Base-by-base conservation (phyloP, 1,140 invertebrate species). In the Charaxes varanes region DNA sequence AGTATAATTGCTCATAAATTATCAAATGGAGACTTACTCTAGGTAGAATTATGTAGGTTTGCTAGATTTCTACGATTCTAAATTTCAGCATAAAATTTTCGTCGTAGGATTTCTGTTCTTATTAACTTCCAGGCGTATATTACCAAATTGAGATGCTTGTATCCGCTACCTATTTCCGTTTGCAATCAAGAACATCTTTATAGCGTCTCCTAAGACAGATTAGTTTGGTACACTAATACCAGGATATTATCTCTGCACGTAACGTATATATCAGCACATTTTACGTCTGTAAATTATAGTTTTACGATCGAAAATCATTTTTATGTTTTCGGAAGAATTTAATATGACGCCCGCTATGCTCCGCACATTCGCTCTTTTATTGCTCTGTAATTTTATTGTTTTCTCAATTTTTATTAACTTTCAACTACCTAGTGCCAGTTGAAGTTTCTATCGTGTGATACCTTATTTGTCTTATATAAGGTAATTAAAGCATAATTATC, bases 281-380 rank as follows among this genome's bases (percentile, higher is more conserved):
- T 82, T 79, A 82, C 78, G 78, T 82, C 74, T 82, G 78, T 82
- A 82, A 82, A 79, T 79, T 82, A 82, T 82, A 66, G 66, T 78
- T 82, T 82, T 82, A 82, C 78, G 78, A 79, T 78, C 71, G 72
- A 78, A 82, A 79, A 82, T 82, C 74, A 82, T 82, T 82, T 82
- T 82, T 82, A 82, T 82, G 78, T 76, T 82, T 81, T 82, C 69
- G 67, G 65, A 68, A 62, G 74, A 82, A 82, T 82, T 82, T 79
- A 82, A 82, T 82, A 79, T 79, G 72, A 72, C 71, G 69, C 73
- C 66, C 62, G 73, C 68, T 68, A 73, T 68, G 69, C 67, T 72
- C 64, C 53, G 72, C 62, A 70, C 72, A 78, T 78, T 79, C 71
- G 62, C 60, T 74, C 58, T 82, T 82, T 82, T 79, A 82, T 72